phyloP scores from a whole-genome alignment of 2,888 invertebrate genomes.

The Acanthosepion lycidas region DNA sequence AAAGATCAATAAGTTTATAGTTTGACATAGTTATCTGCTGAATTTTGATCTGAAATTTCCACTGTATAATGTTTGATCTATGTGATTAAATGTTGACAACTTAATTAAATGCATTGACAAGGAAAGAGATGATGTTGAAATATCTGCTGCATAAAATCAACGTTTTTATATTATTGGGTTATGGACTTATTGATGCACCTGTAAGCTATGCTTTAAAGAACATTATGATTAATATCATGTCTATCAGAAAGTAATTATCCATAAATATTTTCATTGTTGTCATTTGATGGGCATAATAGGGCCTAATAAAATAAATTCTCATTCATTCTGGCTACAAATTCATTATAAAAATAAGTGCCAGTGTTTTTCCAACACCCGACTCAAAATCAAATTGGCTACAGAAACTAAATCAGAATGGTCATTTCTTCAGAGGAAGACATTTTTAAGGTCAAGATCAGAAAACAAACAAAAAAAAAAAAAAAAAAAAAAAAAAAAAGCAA shows the following conservation, averaged over 20 bases:
- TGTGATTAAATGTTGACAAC: not conserved
- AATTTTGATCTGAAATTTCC: not conserved
- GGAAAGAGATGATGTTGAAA: not conserved
- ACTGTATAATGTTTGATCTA: not conserved
- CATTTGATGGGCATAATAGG: not conserved
- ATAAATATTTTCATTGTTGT: not conserved
- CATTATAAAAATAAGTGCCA: not conserved
- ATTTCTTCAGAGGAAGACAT: not conserved
- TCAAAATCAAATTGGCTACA: not conserved
- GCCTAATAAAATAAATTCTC: not conserved
- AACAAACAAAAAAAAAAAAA: not conserved
- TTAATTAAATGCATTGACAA: not conserved
- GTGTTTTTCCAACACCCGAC: not conserved
- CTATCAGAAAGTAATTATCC: not conserved
- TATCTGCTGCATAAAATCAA: not conserved
- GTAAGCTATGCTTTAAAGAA: not conserved
- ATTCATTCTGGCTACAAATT: not conserved
- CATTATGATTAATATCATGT: not conserved
- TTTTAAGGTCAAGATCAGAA: not conserved
- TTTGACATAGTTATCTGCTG: not conserved
- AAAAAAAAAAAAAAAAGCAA: no score
- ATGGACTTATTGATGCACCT: no score
- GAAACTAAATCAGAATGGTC: not conserved
- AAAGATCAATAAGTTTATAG: not conserved
- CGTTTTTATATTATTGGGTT: not conserved